Evolutionary conservation across 2,888 invertebrate genomes (phyloP).

Genomic region (Pinctada fucata): DNA sequence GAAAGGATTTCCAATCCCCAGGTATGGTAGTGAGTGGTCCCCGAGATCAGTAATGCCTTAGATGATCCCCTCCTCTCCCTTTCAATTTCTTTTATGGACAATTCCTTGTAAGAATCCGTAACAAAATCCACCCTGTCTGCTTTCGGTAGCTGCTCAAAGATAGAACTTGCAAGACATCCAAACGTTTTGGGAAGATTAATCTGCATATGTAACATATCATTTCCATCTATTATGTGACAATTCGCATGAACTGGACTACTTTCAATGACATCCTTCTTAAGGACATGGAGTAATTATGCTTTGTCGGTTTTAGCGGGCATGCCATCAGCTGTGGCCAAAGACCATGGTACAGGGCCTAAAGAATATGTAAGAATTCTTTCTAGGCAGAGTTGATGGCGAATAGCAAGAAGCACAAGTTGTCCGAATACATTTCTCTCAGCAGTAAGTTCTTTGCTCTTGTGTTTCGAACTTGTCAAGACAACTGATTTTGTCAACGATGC

Average conservation of each 20-base stretch:
- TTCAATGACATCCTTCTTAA: neutral
- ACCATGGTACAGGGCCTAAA: slow-evolving; percentile 38
- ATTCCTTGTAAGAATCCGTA: neutral
- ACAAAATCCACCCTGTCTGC: neutral
- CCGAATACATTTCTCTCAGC: slow-evolving; percentile 40
- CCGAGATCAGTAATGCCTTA: neutral
- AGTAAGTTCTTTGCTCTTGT: slow-evolving; percentile 35
- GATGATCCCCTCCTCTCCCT: neutral
- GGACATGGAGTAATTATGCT: slow-evolving; percentile 27
- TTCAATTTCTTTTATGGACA: slow-evolving; percentile 5
- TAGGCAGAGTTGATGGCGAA: slow-evolving; percentile 38
- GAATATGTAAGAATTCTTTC: slow-evolving; percentile 36
- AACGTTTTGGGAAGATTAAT: slow-evolving; percentile 23
- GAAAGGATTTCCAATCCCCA: neutral
- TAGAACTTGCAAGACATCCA: neutral
- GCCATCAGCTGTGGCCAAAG: slow-evolving; percentile 48
- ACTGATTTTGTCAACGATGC: too few relatives aligned
- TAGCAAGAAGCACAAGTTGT: slow-evolving; percentile 30
- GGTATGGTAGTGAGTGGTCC: neutral
- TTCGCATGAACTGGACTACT: neutral
- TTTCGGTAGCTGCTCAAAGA: slow-evolving; percentile 3
- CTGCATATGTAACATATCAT: slow-evolving; percentile 30
- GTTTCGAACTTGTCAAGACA: slow-evolving; percentile 28
- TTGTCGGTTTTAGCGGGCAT: slow-evolving; percentile 42
- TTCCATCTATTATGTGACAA: slow-evolving; percentile 27